A percentile compares a stretch with the other conserved stretches of the same genome.
Evolutionary conservation across 2,113 vertebrate species (phyloP).

Genomic region (Melanostigma gelatinosum): DNA sequence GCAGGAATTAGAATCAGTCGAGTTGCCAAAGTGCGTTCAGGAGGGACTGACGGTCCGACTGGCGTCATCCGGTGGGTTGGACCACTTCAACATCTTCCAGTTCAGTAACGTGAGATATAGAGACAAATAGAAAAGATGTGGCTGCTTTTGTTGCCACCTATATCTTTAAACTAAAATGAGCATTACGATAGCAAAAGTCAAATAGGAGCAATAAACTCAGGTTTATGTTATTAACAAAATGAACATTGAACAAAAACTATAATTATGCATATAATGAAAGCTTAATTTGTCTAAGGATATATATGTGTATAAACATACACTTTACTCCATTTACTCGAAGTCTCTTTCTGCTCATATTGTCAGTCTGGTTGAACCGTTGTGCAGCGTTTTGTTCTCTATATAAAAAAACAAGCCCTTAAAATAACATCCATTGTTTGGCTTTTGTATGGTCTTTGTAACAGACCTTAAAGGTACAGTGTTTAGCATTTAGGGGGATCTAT

Average conservation of each 20-base stretch:
- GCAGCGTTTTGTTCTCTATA: background rate
- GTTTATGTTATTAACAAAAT: no score
- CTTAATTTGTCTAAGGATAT: no score
- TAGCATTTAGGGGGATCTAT: background rate
- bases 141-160: background rate
- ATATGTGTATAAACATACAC: no score
- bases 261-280: background rate
- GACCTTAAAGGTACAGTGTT: background rate
- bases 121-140: background rate
- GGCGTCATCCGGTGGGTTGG: constrained; percentile 31
- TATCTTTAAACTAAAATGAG: background rate
- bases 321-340: background rate
- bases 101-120: background rate
- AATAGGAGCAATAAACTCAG: background rate
- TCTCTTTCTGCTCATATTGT: background rate
- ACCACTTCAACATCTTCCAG: constrained; percentile 5
- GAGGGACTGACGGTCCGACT: background rate
- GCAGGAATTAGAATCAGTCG: background rate
- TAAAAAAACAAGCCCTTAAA: background rate
- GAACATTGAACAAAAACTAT: background rate
- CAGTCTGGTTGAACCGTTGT: background rate
- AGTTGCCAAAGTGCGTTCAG: constrained; percentile 2
- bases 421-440: background rate
- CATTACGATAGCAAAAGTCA: background rate
- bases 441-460: background rate